Conservation (phyloP, 2,113 vertebrate genomes). For the Brachypodius melanocephalos region DNA sequence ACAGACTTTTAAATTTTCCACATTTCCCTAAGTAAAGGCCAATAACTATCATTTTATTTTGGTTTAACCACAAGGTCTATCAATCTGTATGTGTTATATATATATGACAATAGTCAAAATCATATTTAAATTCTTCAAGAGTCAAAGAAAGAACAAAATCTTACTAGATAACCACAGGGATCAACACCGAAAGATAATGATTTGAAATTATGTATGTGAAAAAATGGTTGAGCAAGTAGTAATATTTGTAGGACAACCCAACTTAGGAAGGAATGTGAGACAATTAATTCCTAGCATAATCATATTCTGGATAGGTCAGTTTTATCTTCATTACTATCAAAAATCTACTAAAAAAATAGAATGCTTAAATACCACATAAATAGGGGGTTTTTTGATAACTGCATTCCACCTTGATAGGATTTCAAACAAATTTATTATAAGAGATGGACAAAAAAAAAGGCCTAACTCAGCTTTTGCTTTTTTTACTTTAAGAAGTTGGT, state of each 20-base stretch:
- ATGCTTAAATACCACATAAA: neutral
- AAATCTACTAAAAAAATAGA: neutral
- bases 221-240: neutral
- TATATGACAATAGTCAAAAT: neutral
- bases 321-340: neutral
- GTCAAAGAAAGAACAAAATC: neutral
- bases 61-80: neutral
- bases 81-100: neutral
- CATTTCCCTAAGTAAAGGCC: neutral
- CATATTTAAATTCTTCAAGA: neutral
- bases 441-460: neutral
- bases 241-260: neutral
- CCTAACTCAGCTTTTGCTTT: neutral
- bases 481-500: neutral
- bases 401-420: neutral
- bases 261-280: neutral
- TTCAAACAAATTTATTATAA: neutral
- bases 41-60: neutral
- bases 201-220: neutral
- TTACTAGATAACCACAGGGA: neutral
- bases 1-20: neutral
- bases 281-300: neutral
- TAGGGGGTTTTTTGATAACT: neutral
- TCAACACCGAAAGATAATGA: neutral
- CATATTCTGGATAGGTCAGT: neutral